These are phyloP conservation scores for Thermophis baileyi DNA, from an alignment of 2,113 vertebrate species.

Conservation along the genomic window DNA sequence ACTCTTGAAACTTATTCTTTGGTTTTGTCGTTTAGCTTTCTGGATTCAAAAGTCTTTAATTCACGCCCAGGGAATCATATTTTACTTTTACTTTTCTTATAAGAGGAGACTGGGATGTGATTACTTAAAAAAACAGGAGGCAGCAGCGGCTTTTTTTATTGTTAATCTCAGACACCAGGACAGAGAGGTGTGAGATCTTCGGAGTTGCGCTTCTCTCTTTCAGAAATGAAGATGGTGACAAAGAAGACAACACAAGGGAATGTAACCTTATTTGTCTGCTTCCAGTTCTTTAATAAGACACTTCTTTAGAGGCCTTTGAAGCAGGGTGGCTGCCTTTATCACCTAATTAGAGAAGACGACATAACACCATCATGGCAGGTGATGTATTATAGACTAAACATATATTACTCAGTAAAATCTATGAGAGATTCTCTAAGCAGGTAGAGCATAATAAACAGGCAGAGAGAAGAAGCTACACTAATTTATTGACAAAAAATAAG, in stretches of 20 bases:
- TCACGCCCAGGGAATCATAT: background rate
- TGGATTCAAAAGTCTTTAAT: background rate
- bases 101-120: constrained; percentile 3
- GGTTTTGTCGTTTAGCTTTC: background rate
- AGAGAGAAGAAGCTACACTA: background rate
- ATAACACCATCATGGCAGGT: constrained; percentile 4
- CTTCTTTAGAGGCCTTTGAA: constrained; percentile 40
- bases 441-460: background rate
- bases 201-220: constrained; percentile 36
- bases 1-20: background rate
- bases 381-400: background rate
- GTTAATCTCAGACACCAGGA: constrained; percentile 26
- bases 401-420: background rate
- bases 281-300: constrained; percentile 58
- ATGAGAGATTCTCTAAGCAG: background rate
- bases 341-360: constrained; percentile 60
- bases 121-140: background rate
- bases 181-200: constrained; percentile 61
- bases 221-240: constrained; percentile 39
- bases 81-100: constrained; percentile 24
- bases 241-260: constrained; percentile 40
- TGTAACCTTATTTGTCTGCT: constrained; percentile 54
- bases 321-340: constrained; percentile 28
- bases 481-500: background rate
- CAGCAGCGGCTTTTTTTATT: constrained; percentile 30